phyloP scores from a whole-genome alignment of 2,888 invertebrate genomes.

The Peribatodes rhomboidaria region DNA sequence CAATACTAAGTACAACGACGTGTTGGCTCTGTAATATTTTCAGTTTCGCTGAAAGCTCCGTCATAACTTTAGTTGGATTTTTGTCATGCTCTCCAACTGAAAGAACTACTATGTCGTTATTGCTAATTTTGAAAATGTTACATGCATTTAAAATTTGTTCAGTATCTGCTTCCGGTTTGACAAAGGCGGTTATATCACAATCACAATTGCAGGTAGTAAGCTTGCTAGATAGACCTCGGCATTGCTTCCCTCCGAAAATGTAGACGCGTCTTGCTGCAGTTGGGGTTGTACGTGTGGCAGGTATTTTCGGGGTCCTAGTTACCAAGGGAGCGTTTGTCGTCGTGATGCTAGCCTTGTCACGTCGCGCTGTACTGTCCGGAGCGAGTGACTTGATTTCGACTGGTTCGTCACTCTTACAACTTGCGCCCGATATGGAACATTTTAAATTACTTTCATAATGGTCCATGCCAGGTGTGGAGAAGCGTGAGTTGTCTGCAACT shows the following conservation, averaged over 20 bases:
- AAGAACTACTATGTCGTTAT: neutral
- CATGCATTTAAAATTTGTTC: neutral
- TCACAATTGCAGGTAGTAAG: neutral
- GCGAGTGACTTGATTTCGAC: no score
- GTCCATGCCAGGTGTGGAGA: no score
- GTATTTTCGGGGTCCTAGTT: neutral
- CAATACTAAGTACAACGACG: neutral
- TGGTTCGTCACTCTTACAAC: no score
- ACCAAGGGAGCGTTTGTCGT: no score
- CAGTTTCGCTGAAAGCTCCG: neutral
- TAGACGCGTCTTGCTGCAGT: neutral
- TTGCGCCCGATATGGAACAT: no score
- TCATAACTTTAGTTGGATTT: neutral
- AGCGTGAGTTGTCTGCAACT: no score
- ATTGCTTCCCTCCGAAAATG: neutral
- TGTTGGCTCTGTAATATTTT: neutral
- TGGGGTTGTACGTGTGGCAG: neutral
- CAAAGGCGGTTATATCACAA: neutral
- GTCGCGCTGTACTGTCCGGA: no score
- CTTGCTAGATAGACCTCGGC: neutral
- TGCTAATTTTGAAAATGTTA: neutral
- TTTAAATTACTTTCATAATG: no score
- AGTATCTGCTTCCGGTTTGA: neutral
- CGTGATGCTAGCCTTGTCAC: no score
- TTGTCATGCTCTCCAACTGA: constrained; percentile 1